Evolutionary conservation across 2,113 vertebrate species (phyloP).

Genomic region (Eolophus roseicapilla): DNA sequence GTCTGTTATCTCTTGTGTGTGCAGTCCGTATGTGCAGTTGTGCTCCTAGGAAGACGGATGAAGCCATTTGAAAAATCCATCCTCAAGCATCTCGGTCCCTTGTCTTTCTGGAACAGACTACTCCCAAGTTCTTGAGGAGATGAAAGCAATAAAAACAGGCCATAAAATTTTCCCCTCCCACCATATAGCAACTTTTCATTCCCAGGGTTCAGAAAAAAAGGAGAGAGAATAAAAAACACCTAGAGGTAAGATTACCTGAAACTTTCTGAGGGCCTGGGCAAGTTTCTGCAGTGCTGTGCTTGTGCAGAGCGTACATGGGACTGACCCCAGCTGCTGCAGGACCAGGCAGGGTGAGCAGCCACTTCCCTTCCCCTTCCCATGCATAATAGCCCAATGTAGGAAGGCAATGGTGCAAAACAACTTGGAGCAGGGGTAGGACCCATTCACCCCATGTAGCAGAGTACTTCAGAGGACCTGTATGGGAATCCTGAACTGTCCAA

Average conservation of each 20-base stretch:
- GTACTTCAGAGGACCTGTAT: not conserved
- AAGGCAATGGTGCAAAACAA: fast-evolving
- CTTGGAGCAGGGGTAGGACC: not conserved
- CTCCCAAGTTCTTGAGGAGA: not conserved
- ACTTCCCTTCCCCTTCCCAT: fast-evolving
- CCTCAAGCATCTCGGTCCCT: not conserved
- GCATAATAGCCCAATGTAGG: fast-evolving
- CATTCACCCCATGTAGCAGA: not conserved
- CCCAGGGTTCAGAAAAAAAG: not conserved
- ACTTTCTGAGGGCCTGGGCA: not conserved
- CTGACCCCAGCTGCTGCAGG: not conserved
- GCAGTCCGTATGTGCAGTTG: not conserved
- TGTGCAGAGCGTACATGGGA: fast-evolving
- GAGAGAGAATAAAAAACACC: not conserved
- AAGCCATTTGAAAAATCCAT: not conserved
- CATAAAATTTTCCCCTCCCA: not conserved
- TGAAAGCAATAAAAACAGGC: not conserved
- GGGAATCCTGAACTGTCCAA: not conserved
- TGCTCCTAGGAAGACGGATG: not conserved
- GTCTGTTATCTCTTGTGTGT: not conserved
- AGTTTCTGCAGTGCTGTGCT: not conserved
- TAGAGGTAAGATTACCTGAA: not conserved
- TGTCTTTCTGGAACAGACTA: not conserved
- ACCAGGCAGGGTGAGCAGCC: not conserved
- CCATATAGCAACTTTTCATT: not conserved